Evolutionary conservation across 2,888 invertebrate genomes (phyloP).

Genomic region (Hemicrepidius hirtus): DNA sequence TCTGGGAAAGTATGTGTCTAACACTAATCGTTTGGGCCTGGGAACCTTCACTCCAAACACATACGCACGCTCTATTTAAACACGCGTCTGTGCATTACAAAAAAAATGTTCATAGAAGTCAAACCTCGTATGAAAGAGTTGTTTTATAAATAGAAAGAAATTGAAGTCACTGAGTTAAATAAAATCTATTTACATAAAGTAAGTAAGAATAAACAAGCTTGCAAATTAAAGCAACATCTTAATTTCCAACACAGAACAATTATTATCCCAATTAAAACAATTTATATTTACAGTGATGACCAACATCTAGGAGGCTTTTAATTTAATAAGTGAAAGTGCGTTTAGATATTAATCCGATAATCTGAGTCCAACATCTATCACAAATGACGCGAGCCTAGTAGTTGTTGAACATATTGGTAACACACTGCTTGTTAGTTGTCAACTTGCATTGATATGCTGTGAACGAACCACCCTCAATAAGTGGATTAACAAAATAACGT

Average conservation of each 20-base stretch:
- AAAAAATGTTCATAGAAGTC: too few species aligned
- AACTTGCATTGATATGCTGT: conserved; percentile 44
- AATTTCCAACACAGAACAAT: conserved; percentile 4
- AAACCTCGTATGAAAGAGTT: too few species aligned
- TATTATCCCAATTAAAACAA: conserved; percentile 15
- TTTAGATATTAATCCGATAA: conserved; percentile 47
- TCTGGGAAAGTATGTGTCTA: too few species aligned
- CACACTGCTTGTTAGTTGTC: conserved; percentile 44
- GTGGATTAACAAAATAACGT: conserved; percentile 41
- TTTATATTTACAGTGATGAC: conserved; percentile 10
- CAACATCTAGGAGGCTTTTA: conserved; percentile 32
- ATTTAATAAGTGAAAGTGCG: conserved; percentile 42
- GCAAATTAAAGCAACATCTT: not conserved
- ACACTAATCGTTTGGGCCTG: too few species aligned
- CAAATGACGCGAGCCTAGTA: conserved; percentile 38
- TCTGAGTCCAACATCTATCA: conserved; percentile 44
- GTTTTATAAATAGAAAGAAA: too few species aligned
- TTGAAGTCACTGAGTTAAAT: too few species aligned
- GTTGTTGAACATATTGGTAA: conserved; percentile 46
- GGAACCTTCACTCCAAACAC: too few species aligned
- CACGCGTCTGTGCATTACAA: too few species aligned
- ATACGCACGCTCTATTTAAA: too few species aligned
- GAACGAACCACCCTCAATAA: conserved; percentile 38
- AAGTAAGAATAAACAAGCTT: not conserved
- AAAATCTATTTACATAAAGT: too few species aligned